Evolutionary conservation across 1,140 invertebrate species (phyloP).

Genomic region (Drosophila ananassae): DNA sequence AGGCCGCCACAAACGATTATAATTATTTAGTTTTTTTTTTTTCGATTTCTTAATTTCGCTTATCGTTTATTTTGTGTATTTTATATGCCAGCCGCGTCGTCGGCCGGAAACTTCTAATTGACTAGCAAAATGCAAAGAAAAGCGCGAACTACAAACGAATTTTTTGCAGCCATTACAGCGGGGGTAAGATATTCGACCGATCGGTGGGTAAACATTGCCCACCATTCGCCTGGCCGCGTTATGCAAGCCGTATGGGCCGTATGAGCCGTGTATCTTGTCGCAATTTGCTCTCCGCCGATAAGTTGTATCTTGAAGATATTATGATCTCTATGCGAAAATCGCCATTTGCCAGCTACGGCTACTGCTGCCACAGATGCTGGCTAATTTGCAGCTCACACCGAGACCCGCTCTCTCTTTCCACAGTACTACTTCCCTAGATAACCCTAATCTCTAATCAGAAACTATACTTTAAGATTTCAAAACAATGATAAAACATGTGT

Average conservation of each 20-base stretch:
- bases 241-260: constrained; percentile 35
- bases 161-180: constrained; percentile 14
- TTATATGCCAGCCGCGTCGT: constrained; percentile 41
- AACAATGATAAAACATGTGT: too few species aligned
- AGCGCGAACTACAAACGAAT: constrained; percentile 49
- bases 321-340: constrained; percentile 78
- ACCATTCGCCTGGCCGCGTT: constrained; percentile 35
- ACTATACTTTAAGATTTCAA: too few species aligned
- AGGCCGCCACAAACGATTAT: constrained; percentile 27
- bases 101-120: constrained; percentile 59
- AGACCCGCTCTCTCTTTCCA: constrained; percentile 12
- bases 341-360: constrained; percentile 39
- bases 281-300: constrained; percentile 42
- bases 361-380: constrained; percentile 34
- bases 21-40: constrained; percentile 23
- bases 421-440: background rate
- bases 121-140: constrained; percentile 51
- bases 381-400: constrained; percentile 57
- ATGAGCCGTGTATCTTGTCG: constrained; percentile 27
- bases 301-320: constrained; percentile 68
- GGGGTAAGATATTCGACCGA: constrained; percentile 32
- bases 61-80: constrained; percentile 26
- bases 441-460: background rate
- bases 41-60: constrained; percentile 36
- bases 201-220: constrained; percentile 30